phyloP scores from a whole-genome alignment of 2,113 vertebrate species.

The Jacana jacana region DNA sequence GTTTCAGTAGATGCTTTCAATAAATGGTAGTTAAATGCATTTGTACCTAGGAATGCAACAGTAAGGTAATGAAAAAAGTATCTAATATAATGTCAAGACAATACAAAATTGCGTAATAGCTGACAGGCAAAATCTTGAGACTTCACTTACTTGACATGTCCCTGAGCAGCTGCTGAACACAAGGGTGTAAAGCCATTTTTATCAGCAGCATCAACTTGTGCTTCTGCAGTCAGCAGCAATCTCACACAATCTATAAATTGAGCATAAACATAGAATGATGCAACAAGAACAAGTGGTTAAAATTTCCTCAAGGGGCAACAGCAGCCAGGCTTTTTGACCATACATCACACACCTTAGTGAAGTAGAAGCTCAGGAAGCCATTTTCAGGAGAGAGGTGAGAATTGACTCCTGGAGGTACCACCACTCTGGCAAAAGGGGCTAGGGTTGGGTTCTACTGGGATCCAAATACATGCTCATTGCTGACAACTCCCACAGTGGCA shows the following conservation, averaged over 20 bases:
- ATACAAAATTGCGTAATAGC: not conserved
- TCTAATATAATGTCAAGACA: not conserved
- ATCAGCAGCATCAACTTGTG: constrained; percentile 83
- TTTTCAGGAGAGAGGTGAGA: not conserved
- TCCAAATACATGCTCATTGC: not conserved
- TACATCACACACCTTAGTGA: not conserved
- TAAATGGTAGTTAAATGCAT: not conserved
- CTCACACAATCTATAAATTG: constrained; percentile 87
- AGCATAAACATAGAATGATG: not conserved
- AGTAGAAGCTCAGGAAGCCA: not conserved
- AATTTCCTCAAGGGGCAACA: not conserved
- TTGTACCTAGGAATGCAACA: not conserved
- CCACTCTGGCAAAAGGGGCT: not conserved
- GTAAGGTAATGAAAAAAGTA: not conserved
- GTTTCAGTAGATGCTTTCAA: not conserved
- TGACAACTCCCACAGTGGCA: not conserved
- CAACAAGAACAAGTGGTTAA: not conserved
- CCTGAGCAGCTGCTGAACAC: constrained; percentile 88
- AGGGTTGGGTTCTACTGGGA: not conserved
- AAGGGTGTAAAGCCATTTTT: constrained; percentile 92
- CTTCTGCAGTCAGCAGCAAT: constrained; percentile 92
- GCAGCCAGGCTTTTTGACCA: not conserved
- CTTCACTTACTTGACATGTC: constrained; percentile 86
- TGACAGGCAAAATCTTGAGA: not conserved
- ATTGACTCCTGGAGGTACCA: not conserved